phyloP scores from a whole-genome alignment of 2,888 invertebrate species.

The Allacma fusca region DNA sequence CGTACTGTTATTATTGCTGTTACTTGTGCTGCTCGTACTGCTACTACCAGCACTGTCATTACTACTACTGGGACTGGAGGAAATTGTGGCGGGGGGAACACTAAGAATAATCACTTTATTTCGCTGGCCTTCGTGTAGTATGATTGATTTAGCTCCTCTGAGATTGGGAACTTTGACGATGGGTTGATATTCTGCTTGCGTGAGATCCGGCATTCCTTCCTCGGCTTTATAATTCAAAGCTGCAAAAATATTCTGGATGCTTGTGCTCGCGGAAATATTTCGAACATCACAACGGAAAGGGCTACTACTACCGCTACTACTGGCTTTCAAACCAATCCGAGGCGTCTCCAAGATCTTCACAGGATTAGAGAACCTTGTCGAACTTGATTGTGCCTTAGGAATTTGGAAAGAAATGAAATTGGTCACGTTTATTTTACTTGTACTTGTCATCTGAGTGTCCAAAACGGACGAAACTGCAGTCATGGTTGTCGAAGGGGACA shows the following conservation, averaged over 20 bases:
- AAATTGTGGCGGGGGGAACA: constrained; percentile 24
- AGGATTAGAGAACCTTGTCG: constrained; percentile 19
- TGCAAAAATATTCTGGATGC: constrained; percentile 46
- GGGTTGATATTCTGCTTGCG: constrained; percentile 42
- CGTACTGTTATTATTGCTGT: constrained; percentile 9
- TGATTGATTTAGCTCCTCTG: constrained; percentile 43
- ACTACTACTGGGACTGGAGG: background rate
- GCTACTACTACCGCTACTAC: constrained; percentile 6
- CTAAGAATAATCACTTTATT: constrained; percentile 49
- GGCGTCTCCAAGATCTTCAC: constrained; percentile 26
- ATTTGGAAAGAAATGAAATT: constrained; percentile 48
- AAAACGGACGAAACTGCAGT: constrained; percentile 41
- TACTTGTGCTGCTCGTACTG: background rate
- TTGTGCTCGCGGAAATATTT: constrained; percentile 22
- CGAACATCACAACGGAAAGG: constrained; percentile 29
- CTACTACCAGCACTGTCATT: background rate
- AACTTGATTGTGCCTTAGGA: constrained; percentile 31
- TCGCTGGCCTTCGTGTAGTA: constrained; percentile 44
- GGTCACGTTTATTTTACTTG: constrained; percentile 43
- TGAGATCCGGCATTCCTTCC: constrained; percentile 44
- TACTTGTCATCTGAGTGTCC: constrained; percentile 38
- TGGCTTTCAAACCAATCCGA: constrained; percentile 8
- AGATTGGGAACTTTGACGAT: constrained; percentile 46
- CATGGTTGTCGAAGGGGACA: constrained; percentile 33
- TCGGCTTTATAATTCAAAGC: constrained; percentile 39